Base-by-base conservation (phyloP, 2,797 vertebrate species). In the Hemitrygon akajei region DNA sequence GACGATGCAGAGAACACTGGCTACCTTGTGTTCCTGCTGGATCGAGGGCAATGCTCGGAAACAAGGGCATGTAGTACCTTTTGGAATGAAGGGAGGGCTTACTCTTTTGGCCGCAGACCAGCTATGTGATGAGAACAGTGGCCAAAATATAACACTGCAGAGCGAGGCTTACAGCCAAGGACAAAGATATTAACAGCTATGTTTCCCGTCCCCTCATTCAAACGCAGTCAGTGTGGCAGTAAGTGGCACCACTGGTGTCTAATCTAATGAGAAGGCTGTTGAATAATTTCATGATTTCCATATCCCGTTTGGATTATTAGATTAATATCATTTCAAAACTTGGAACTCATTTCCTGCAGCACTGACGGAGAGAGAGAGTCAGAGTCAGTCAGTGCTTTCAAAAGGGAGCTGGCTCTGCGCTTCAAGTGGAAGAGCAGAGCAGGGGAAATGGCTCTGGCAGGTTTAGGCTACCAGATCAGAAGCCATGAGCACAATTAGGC, bases 241-340 rank as follows among this genome's bases (percentile, higher is more conserved):
- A 76, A 92, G 71, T 92, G 25, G 40, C 91, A 25, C 69, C 12
- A 16, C 25, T 47, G 37, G 25, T 22, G 37, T 34, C 22, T 25
- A 37, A 75, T 27, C 37, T 47, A 47, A 92, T 75, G 34, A 27
- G 69, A 47, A 73, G 22, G 71, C 66, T 27, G 22, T 40, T 47
- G 34, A 92, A 56, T 47, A 92, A 92, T 27, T 73, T 75, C 25
- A 73, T 63, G 16, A 87, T 20, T 87, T 87, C 84, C 10, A 14
- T 47, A 84, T 47, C 81, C 84, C 60, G 34, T 14, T 87, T 87
- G 60, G 58, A 63, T 87, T 30, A 89, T 89, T 89, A 69, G 86
- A 89, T 89, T 10, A 89, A 66, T 66, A 69, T 89, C 5, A n/a
- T 66, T 66, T 87, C 20, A 9, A 69, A 10, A 20, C 18, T 25